These are phyloP conservation scores for Hucho hucho DNA, from an alignment of 2,113 vertebrate species.

Conservation along the genomic window DNA sequence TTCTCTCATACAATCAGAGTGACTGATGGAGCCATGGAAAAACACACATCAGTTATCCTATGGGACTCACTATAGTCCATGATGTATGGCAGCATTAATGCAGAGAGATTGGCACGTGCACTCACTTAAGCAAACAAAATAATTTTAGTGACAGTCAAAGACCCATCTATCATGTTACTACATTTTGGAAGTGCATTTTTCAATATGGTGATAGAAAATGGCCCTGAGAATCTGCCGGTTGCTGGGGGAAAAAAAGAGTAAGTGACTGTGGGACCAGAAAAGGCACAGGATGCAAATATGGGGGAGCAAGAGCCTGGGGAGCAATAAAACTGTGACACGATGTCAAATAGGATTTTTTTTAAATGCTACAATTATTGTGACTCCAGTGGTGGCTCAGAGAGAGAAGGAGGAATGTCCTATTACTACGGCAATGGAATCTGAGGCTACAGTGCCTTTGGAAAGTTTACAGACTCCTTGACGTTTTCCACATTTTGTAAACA, in stretches of 20 bases:
- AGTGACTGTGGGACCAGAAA: slow-evolving; percentile 3
- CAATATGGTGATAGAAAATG: neutral
- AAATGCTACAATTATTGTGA: neutral
- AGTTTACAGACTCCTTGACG: neutral
- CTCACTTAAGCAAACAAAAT: too few relatives aligned
- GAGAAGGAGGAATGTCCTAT: neutral
- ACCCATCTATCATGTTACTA: neutral
- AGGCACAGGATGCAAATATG: slow-evolving; percentile 8
- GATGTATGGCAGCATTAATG: too few relatives aligned
- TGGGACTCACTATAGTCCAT: too few relatives aligned
- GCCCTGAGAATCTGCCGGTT: neutral
- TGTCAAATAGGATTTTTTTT: too few relatives aligned
- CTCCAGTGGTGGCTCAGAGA: neutral
- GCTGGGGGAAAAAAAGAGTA: neutral
- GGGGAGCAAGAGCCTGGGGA: slow-evolving; percentile 12
- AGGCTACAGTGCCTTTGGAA: neutral
- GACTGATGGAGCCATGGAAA: too few relatives aligned
- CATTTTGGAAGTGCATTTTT: neutral
- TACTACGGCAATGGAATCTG: too few relatives aligned
- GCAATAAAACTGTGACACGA: slow-evolving; percentile 10
- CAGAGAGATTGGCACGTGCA: too few relatives aligned
- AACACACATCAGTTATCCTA: too few relatives aligned
- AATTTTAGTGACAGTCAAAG: neutral
- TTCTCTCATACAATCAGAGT: too few relatives aligned
- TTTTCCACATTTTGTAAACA: too few relatives aligned